A percentile compares a stretch with the other conserved stretches of the same genome.
phyloP scores from a whole-genome alignment of 2,888 invertebrate genomes.

The Nasonovia ribisnigri region DNA sequence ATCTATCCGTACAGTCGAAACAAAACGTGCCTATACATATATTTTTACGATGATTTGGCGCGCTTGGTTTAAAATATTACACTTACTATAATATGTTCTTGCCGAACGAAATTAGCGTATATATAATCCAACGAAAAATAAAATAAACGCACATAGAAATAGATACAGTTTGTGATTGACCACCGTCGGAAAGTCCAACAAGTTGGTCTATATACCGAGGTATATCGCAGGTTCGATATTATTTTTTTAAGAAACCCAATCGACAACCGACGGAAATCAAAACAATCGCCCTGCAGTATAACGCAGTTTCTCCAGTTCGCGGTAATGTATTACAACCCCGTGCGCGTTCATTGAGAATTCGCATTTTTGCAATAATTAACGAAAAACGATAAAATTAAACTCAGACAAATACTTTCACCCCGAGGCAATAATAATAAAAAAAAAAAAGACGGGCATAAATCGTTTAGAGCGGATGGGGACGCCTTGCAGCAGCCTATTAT shows the following conservation, averaged over 20 bases:
- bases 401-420: background rate
- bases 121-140: background rate
- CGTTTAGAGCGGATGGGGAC: background rate
- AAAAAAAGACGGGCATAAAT: background rate
- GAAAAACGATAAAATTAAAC: background rate
- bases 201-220: background rate
- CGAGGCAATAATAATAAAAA: background rate
- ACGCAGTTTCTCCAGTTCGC: background rate
- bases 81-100: background rate
- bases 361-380: background rate
- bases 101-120: background rate
- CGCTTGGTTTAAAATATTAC: background rate
- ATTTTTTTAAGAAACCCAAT: background rate
- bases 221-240: background rate
- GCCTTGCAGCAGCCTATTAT: background rate
- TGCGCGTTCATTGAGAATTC: background rate
- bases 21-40: too few species aligned
- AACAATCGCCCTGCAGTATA: background rate
- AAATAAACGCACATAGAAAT: background rate
- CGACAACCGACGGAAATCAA: background rate
- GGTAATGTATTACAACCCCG: background rate
- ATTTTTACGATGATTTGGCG: background rate
- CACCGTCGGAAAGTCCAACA: background rate
- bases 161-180: background rate
- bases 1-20: background rate